These are phyloP conservation scores for Muntiacus reevesi DNA, from an alignment of 2,113 vertebrate species.

Conservation along the genomic window DNA sequence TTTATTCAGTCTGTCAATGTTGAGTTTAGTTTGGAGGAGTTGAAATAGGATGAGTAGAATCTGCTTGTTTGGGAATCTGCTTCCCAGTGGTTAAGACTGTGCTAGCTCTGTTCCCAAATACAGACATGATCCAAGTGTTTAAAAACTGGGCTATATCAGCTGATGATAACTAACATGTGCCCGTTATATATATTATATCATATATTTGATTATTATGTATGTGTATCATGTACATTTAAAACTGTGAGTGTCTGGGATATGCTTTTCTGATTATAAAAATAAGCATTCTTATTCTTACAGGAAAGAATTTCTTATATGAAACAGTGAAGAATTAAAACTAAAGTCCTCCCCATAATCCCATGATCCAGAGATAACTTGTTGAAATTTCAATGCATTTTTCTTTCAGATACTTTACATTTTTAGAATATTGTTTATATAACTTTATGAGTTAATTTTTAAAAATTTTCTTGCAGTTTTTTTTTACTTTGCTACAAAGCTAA, in stretches of 20 bases:
- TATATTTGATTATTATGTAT: not conserved
- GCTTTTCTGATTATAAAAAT: not conserved
- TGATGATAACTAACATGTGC: not conserved
- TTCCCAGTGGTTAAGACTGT: not conserved
- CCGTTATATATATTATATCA: not conserved
- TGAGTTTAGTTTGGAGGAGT: slow-evolving; percentile 11
- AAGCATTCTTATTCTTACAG: not conserved
- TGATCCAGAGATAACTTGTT: not conserved
- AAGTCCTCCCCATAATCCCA: not conserved
- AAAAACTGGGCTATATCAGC: not conserved
- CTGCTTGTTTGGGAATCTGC: not conserved
- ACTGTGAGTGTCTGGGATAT: not conserved
- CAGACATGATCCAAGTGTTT: not conserved
- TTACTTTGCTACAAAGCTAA: not conserved
- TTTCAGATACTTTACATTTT: not conserved
- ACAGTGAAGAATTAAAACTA: not conserved
- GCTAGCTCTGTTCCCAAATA: not conserved
- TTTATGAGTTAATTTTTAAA: slow-evolving; percentile 3
- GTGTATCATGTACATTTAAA: not conserved
- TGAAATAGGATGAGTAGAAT: not conserved
- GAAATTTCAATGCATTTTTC: not conserved
- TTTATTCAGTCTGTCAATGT: not conserved
- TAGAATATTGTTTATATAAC: not conserved
- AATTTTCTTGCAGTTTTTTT: not conserved
- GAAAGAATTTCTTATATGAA: not conserved